These are phyloP conservation scores for Ennomos fuscantarius DNA, from an alignment of 2,888 invertebrate genomes.

Conservation along the genomic window DNA sequence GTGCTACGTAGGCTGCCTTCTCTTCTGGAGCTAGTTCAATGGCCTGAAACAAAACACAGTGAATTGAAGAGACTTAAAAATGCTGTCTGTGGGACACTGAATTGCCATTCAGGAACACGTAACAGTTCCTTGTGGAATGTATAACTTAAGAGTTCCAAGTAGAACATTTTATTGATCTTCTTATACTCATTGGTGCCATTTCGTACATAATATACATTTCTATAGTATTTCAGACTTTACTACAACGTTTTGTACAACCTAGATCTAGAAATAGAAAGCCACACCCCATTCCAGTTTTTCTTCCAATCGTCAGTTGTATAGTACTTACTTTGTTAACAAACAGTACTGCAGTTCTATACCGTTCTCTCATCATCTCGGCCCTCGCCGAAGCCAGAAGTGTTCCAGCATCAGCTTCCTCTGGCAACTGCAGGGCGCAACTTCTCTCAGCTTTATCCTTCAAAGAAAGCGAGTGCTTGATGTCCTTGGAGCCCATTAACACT, in stretches of 20 bases:
- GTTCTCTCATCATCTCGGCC: conserved; percentile 91
- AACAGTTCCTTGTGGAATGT: no score
- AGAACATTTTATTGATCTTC: no score
- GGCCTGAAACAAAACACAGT: conserved; percentile 86
- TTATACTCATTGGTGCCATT: no score
- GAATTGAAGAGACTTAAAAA: not conserved
- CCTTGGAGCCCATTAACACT: conserved; percentile 93
- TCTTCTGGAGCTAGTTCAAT: conserved; percentile 94
- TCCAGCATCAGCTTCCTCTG: conserved; percentile 91
- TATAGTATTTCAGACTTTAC: no score
- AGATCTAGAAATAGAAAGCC: no score
- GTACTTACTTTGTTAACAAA: conserved; percentile 91
- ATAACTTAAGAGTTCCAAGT: no score
- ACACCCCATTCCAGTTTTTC: no score
- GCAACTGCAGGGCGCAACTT: conserved; percentile 88
- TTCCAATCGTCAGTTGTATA: no score
- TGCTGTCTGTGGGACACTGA: no score
- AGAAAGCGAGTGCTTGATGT: conserved; percentile 93
- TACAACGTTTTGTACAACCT: no score
- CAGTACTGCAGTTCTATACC: conserved; percentile 88
- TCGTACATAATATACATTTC: no score
- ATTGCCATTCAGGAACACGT: no score
- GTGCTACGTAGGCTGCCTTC: conserved; percentile 93
- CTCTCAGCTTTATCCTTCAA: conserved; percentile 92
- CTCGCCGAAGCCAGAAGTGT: conserved; percentile 91